These are phyloP conservation scores for Synanthedon vespiformis DNA, from an alignment of 2,888 invertebrate species.

Conservation along the genomic window DNA sequence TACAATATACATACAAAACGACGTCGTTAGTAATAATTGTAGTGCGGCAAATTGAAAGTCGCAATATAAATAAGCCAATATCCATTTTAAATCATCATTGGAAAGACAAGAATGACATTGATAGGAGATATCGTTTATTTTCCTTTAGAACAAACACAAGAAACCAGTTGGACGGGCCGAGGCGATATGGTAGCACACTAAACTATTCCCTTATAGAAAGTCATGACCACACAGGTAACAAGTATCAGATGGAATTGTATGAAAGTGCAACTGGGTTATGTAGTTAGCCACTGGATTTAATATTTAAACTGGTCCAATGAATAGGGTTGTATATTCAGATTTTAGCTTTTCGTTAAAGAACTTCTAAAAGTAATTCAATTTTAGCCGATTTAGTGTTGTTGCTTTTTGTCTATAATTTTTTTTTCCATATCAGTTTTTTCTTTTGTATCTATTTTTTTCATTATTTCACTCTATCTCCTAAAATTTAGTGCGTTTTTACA, in stretches of 20 bases:
- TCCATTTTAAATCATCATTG: not conserved
- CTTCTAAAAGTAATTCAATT: too few species aligned
- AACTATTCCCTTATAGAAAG: slow-evolving; percentile 15
- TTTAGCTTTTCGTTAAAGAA: too few species aligned
- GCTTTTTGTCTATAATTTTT: too few species aligned
- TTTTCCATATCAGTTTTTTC: too few species aligned
- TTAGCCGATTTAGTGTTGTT: too few species aligned
- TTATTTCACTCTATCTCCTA: too few species aligned
- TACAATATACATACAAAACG: not conserved
- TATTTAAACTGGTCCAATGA: not conserved
- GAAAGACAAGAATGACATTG: not conserved
- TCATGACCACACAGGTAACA: slow-evolving; percentile 5
- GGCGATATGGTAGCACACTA: slow-evolving; percentile 12
- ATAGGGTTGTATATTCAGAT: too few species aligned
- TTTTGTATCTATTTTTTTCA: too few species aligned
- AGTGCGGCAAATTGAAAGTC: not conserved
- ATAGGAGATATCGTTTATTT: not conserved
- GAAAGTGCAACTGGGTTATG: slow-evolving; percentile 7
- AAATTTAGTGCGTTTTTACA: too few species aligned
- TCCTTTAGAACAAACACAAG: not conserved
- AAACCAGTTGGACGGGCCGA: slow-evolving; percentile 12
- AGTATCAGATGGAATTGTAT: slow-evolving; percentile 7
- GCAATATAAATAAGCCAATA: not conserved
- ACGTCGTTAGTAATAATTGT: not conserved
- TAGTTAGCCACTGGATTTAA: not conserved